A percentile compares a stretch with the other conserved stretches of the same genome.
These are phyloP conservation scores for Apus apus DNA, from an alignment of 2,113 vertebrate genomes.

Conservation along the genomic window DNA sequence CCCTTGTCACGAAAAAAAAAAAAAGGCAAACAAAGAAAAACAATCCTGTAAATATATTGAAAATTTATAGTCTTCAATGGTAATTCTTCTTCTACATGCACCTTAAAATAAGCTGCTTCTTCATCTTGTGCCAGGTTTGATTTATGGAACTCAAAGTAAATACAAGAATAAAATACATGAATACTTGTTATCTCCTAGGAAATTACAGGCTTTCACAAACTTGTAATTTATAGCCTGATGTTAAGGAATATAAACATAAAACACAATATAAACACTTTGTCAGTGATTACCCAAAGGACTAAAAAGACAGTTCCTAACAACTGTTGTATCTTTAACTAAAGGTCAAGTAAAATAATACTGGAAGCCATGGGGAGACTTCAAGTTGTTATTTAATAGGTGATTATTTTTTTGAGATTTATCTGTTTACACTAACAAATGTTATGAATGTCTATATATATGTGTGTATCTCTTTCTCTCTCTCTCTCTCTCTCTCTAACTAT, in stretches of 20 bases:
- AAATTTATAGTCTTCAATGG: background rate
- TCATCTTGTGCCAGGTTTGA: background rate
- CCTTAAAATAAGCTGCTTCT: background rate
- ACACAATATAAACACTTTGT: background rate
- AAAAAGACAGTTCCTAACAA: background rate
- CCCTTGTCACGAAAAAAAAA: background rate
- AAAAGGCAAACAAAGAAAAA: background rate
- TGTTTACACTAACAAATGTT: background rate
- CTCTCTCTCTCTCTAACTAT: too few relatives aligned
- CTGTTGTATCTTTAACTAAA: background rate
- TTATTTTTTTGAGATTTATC: background rate
- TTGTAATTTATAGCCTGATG: conserved; percentile 21
- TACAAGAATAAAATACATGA: background rate
- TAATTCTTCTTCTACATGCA: background rate
- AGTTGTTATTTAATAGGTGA: background rate
- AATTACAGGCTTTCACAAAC: conserved; percentile 36
- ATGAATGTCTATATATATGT: too few relatives aligned
- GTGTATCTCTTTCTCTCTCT: too few relatives aligned
- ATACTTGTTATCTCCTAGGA: conserved; percentile 11
- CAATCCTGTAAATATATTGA: background rate
- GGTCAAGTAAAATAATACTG: background rate
- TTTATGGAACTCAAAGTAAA: background rate
- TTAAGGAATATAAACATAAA: conserved; percentile 27
- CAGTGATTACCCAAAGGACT: background rate
- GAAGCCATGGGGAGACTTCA: background rate